phyloP scores from a whole-genome alignment of 2,888 invertebrate genomes.

The Synergus gifuensis region DNA sequence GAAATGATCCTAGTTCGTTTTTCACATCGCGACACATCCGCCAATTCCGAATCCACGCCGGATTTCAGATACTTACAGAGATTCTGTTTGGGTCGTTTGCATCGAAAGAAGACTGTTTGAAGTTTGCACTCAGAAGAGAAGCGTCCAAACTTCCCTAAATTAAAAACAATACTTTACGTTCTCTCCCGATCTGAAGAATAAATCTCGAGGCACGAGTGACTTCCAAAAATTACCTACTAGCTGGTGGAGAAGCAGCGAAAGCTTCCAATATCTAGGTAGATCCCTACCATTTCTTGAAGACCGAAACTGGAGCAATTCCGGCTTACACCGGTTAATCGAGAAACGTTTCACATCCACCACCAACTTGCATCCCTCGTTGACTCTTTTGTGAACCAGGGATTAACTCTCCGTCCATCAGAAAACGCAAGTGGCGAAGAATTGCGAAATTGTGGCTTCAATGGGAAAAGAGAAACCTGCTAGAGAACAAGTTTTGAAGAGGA shows the following conservation, averaged over 20 bases:
- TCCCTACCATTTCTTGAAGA: conserved; percentile 48
- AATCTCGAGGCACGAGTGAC: not conserved
- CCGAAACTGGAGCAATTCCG: conserved; percentile 62
- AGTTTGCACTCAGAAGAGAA: not conserved
- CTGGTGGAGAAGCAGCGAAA: conserved; percentile 50
- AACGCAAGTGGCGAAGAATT: conserved; percentile 42
- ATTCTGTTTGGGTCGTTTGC: not conserved
- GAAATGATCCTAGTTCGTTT: conserved; percentile 43
- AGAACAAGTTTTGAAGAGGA: no score
- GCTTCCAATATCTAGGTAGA: conserved; percentile 55
- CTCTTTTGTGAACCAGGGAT: conserved; percentile 52
- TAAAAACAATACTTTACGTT: not conserved
- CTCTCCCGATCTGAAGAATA: not conserved
- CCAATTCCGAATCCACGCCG: not conserved
- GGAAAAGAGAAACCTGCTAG: not conserved
- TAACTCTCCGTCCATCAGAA: conserved; percentile 57
- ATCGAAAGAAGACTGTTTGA: not conserved
- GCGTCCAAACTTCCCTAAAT: not conserved
- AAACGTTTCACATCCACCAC: conserved; percentile 57
- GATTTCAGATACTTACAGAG: not conserved
- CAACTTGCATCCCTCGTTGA: conserved; percentile 53
- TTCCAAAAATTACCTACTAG: not conserved
- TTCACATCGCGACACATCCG: conserved; percentile 7
- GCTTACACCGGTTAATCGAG: conserved; percentile 60
- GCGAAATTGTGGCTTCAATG: not conserved